A percentile compares a stretch with the other conserved stretches of the same genome.
Conservation (phyloP, 2,797 vertebrate species). For the Crenichthys baileyi region DNA sequence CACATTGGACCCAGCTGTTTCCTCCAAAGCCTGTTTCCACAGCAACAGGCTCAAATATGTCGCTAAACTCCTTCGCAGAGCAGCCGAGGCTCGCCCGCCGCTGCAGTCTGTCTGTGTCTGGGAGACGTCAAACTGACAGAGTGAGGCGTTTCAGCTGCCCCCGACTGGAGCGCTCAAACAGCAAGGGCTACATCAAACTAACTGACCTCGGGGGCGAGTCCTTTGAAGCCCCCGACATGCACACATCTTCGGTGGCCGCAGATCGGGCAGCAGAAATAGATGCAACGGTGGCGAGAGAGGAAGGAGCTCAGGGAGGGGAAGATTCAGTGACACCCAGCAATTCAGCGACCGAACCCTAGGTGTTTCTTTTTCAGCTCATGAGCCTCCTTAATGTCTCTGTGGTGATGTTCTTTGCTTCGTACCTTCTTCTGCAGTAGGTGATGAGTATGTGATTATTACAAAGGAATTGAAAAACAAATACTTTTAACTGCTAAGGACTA, state of each 20-base stretch:
- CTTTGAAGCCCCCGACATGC: slow-evolving; percentile 83
- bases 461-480: slow-evolving; percentile 26
- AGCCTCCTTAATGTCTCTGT: slow-evolving; percentile 56
- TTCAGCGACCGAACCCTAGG: slow-evolving; percentile 65
- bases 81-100: slow-evolving; percentile 72
- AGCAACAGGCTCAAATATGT: slow-evolving; percentile 77
- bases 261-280: slow-evolving; percentile 57
- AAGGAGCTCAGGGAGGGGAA: slow-evolving; percentile 66
- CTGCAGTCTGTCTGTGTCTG: slow-evolving; percentile 72
- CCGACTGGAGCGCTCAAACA: slow-evolving; percentile 87
- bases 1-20: slow-evolving; percentile 67
- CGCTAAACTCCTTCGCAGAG: slow-evolving; percentile 80
- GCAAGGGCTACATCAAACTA: slow-evolving; percentile 94
- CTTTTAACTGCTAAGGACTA: slow-evolving; percentile 64
- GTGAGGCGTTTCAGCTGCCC: slow-evolving; percentile 85
- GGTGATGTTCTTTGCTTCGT: slow-evolving; percentile 57
- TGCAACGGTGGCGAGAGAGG: slow-evolving; percentile 15
- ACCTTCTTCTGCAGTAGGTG: slow-evolving; percentile 45
- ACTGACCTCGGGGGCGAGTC: slow-evolving; percentile 88
- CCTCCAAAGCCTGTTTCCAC: slow-evolving; percentile 71
- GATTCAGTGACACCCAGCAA: slow-evolving; percentile 44
- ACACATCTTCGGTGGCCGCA: slow-evolving; percentile 69
- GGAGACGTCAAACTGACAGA: slow-evolving; percentile 72
- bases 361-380: slow-evolving; percentile 22
- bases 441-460: slow-evolving; percentile 39